These are phyloP conservation scores for Capromys pilorides DNA, from an alignment of 2,797 vertebrate genomes.

Conservation along the genomic window DNA sequence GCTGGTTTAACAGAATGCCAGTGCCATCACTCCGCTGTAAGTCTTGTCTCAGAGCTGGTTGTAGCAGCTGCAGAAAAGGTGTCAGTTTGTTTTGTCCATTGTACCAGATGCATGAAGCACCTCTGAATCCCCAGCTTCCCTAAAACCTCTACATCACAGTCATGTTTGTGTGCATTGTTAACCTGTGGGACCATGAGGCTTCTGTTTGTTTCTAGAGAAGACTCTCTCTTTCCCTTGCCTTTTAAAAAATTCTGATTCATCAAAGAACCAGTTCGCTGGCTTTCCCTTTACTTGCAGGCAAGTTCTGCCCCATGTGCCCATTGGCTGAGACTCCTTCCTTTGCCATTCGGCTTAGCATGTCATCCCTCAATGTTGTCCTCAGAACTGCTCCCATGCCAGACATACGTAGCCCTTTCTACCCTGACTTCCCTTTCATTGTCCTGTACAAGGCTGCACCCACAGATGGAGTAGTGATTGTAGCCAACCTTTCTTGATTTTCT, in stretches of 20 bases:
- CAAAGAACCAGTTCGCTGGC: neutral
- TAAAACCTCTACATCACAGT: fast-evolving
- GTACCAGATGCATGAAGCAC: neutral
- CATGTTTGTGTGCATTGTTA: no score
- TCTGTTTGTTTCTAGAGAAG: neutral
- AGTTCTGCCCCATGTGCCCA: neutral
- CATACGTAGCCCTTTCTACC: neutral
- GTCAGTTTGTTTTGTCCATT: neutral
- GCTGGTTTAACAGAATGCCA: neutral
- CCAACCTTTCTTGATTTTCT: neutral
- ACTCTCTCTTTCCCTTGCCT: neutral
- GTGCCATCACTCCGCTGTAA: neutral
- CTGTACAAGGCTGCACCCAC: neutral
- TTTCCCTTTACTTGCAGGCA: neutral
- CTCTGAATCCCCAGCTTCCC: no score
- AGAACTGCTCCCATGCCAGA: neutral
- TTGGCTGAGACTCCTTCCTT: neutral
- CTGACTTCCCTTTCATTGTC: neutral
- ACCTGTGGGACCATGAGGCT: neutral
- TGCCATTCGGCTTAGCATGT: neutral
- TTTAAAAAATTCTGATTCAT: neutral
- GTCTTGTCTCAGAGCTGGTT: neutral
- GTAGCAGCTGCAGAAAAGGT: neutral
- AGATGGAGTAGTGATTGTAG: neutral
- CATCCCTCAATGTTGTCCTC: neutral